A percentile compares a stretch with the other conserved stretches of the same genome.
phyloP scores from a whole-genome alignment of 2,888 invertebrate genomes.

The Frankliniella intonsa region DNA sequence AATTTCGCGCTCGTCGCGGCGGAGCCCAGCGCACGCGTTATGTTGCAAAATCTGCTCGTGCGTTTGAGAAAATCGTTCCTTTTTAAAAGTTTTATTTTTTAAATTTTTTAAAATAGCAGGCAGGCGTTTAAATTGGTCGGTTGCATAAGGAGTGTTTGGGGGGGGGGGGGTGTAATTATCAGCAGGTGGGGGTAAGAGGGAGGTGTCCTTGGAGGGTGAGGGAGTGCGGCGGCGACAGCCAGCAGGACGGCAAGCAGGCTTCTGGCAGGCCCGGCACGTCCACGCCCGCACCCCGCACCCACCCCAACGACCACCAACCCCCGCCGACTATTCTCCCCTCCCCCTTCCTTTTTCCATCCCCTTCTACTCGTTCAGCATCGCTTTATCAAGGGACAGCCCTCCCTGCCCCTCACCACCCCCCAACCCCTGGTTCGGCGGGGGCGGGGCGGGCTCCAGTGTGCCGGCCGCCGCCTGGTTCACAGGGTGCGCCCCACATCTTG shows the following conservation, averaged over 20 bases:
- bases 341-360: neutral
- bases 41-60: no score
- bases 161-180: no score
- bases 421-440: no score
- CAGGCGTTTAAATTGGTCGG: no score
- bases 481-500: neutral
- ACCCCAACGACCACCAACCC: neutral
- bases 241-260: neutral
- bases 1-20: no score
- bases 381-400: constrained; percentile 9
- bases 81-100: no score
- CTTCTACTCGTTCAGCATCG: neutral
- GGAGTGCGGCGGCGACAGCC: neutral
- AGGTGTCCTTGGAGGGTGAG: neutral
- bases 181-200: neutral
- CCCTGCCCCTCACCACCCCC: neutral
- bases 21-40: no score
- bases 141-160: no score
- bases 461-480: constrained; percentile 7
- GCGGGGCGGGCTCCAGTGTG: no score
- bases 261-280: neutral
- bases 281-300: neutral
- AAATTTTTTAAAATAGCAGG: no score
- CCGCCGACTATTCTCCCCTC: neutral
- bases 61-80: no score